A percentile compares a stretch with the other conserved stretches of the same genome.
These are phyloP conservation scores for Sebastes baramenuke DNA, from an alignment of 2,797 vertebrate species.

Conservation along the genomic window DNA sequence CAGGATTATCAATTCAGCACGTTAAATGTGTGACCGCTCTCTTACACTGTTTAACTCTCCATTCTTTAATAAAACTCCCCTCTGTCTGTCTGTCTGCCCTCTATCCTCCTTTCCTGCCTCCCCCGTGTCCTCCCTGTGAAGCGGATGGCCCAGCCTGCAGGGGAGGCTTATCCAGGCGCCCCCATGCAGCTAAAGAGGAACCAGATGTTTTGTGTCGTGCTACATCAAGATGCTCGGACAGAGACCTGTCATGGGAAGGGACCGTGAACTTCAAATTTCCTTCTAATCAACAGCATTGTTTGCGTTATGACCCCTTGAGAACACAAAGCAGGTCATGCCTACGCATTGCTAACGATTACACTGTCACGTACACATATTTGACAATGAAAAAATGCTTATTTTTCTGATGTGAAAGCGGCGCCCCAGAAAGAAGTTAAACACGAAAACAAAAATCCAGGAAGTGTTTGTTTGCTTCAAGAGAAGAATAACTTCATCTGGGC, in stretches of 20 bases:
- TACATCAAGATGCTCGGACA: constrained; percentile 58
- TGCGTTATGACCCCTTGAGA: background rate
- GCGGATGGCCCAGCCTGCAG: constrained; percentile 66
- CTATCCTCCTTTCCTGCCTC: constrained; percentile 28
- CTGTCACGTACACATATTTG: background rate
- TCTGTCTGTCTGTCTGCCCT: constrained; percentile 26
- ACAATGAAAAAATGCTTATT: constrained; percentile 18
- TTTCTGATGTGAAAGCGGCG: constrained; percentile 16
- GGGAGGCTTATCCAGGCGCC: constrained; percentile 68
- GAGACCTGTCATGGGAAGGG: constrained; percentile 44
- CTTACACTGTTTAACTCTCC: constrained; percentile 3
- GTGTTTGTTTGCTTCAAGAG: constrained; percentile 50
- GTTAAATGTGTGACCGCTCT: background rate
- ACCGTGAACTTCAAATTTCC: background rate
- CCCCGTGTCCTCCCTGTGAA: constrained; percentile 45
- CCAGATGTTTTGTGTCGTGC: constrained; percentile 81
- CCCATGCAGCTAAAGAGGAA: constrained; percentile 78
- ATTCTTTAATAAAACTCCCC: constrained; percentile 49
- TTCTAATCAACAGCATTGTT: constrained; percentile 52
- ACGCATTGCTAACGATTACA: constrained; percentile 3
- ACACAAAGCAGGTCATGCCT: background rate
- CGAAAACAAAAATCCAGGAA: constrained; percentile 29
- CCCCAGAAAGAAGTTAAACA: constrained; percentile 22
- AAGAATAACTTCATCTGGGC: constrained; percentile 20
- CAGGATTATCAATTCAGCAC: background rate